Conservation (phyloP, 1,140 invertebrate genomes). For the Zaprionus ghesquierei region DNA sequence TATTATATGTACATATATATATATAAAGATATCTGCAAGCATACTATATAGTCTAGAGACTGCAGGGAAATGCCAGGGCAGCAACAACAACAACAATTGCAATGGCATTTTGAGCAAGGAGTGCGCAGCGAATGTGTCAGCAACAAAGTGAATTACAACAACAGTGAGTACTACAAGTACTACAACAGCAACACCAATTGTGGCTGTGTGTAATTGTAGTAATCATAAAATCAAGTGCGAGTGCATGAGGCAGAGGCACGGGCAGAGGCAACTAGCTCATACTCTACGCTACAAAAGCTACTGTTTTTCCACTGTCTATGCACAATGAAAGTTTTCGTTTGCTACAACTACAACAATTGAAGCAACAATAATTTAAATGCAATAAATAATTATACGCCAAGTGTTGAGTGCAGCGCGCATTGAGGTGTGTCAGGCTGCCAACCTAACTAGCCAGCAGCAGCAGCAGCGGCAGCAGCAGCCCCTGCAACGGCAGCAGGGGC, state of each 20-base stretch:
- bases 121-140: constrained; percentile 48
- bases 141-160: constrained; percentile 19
- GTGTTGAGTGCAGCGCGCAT: constrained; percentile 78
- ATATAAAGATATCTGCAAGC: constrained; percentile 10
- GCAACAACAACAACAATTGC: constrained; percentile 49
- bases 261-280: too few species aligned
- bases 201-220: constrained; percentile 62
- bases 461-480: constrained; percentile 7
- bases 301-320: constrained; percentile 21
- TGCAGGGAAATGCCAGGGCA: constrained; percentile 65
- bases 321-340: constrained; percentile 61
- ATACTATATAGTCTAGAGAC: constrained; percentile 26
- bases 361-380: constrained; percentile 77
- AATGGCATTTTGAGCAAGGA: constrained; percentile 39
- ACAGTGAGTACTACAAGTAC: constrained; percentile 29
- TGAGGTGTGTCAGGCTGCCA: constrained; percentile 71
- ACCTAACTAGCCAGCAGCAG: constrained; percentile 60
- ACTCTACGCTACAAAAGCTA: background rate
- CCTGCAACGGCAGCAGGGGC: constrained; percentile 16
- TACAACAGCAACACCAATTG: constrained; percentile 28
- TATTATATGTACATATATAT: constrained; percentile 15
- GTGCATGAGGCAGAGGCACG: constrained; percentile 59
- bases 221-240: constrained; percentile 81
- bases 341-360: constrained; percentile 48
- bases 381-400: constrained; percentile 82